Conservation (phyloP, 1,140 invertebrate species). For the Lepidurus arcticus region DNA sequence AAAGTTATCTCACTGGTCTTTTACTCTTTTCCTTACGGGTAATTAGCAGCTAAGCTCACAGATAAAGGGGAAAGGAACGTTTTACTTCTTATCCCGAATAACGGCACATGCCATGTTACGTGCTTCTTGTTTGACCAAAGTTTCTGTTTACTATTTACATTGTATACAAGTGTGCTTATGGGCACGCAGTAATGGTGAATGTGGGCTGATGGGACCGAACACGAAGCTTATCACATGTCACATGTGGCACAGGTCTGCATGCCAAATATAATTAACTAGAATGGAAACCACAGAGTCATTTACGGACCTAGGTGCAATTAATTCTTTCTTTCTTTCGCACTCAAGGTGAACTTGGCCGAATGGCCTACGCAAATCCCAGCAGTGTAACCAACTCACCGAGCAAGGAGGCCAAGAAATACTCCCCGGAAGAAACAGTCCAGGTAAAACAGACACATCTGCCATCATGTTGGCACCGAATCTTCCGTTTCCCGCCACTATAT, state of each 20-base stretch:
- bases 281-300: background rate
- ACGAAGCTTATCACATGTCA: background rate
- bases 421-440: slow-evolving; percentile 6
- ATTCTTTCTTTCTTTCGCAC: background rate
- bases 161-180: background rate
- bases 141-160: background rate
- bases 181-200: background rate
- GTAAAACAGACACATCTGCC: background rate
- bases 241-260: background rate
- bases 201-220: background rate
- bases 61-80: no score
- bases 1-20: no score
- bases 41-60: no score
- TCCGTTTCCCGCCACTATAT: no score
- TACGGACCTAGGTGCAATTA: background rate
- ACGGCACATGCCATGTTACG: background rate
- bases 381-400: background rate
- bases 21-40: no score
- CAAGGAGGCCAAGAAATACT: slow-evolving; percentile 11
- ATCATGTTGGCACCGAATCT: background rate
- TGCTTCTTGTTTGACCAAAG: background rate
- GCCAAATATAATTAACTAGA: background rate
- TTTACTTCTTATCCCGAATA: no score
- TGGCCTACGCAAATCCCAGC: background rate
- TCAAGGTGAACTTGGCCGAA: background rate